phyloP scores from a whole-genome alignment of 2,888 invertebrate species.

The Yponomeuta plumbellus region DNA sequence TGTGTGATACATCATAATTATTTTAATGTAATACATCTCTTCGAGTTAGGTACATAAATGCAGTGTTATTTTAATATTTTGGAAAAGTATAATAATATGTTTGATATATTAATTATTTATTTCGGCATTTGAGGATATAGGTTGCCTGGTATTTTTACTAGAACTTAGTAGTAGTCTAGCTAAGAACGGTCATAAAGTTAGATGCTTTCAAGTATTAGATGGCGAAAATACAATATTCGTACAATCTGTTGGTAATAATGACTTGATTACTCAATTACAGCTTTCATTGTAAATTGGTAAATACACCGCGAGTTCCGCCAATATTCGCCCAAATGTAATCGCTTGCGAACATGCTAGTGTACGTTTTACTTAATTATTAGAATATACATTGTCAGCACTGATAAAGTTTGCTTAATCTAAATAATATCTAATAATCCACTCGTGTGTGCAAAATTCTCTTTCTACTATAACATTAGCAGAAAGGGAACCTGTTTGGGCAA shows the following conservation, averaged over 20 bases:
- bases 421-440: slow-evolving; percentile 24
- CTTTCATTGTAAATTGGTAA: slow-evolving; percentile 58
- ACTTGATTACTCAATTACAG: slow-evolving; percentile 27
- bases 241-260: slow-evolving; percentile 29
- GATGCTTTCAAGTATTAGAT: slow-evolving; percentile 55
- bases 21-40: slow-evolving; percentile 47
- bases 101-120: slow-evolving; percentile 59
- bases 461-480: slow-evolving; percentile 22
- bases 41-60: slow-evolving; percentile 46
- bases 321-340: slow-evolving; percentile 15
- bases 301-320: slow-evolving; percentile 37
- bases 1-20: slow-evolving; percentile 63
- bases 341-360: slow-evolving; percentile 49
- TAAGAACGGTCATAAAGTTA: slow-evolving; percentile 53
- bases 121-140: slow-evolving; percentile 53
- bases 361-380: slow-evolving; percentile 40
- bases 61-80: slow-evolving; percentile 30
- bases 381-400: slow-evolving; percentile 13
- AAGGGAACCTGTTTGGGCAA: neutral
- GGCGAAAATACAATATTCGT: slow-evolving; percentile 26
- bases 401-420: slow-evolving; percentile 45
- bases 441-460: slow-evolving; percentile 43
- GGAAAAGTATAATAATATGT: slow-evolving; percentile 40
- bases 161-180: slow-evolving; percentile 53
- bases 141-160: slow-evolving; percentile 60